Base-by-base conservation (phyloP, 2,113 vertebrate genomes). In the Mustelus asterias region DNA sequence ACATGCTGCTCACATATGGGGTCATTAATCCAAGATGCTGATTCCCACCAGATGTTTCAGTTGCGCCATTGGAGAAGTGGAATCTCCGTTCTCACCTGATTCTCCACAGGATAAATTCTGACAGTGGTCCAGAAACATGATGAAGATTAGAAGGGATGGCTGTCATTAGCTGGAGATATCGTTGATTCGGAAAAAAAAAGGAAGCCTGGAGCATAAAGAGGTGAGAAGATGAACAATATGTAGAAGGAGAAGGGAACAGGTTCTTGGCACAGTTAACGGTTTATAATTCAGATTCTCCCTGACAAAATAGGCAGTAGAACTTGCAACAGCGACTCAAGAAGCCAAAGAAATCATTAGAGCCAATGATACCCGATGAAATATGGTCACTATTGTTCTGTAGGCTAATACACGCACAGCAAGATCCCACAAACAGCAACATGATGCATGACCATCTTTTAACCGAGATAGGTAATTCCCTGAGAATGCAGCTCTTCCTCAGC, bases 11-110 rank as follows among this genome's bases (percentile, higher is more conserved):
- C 18, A 92, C 60, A 65, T 65, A 63, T 92, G 60, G 89, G 89
- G n/a, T 92, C 58, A 92, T 92, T 92, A 92, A 92, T 63, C n/a
- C 60, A 92, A 65, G 89, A 92, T n/a, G 60, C 33, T 92, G 60
- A 92, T 65, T 65, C 89, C 89, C n/a, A 92, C 33, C 89, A n/a
- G 63, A 92, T 65, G 58, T 58, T 37, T 92, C 89, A 65, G 89
- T 65, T 0, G 33, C 20, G 37, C 89, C 60, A 37, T 2, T 92
- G 18, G 33, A 29, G 13, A 92, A 10, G 22, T 20, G 1, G 89
- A 37, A 92, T 29, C 33, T 10, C 54, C 33, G 48, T 54, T 88
- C 85, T 88, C 2, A 90, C 86, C 86, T 60, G 86, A 90, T 58
- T 60, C 86, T 60, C 86, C 54, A 3, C 86, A 90, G 86, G 24